Percentiles rank a stretch among this genome's conserved stretches.
These are phyloP conservation scores for Mamestra brassicae DNA, from an alignment of 2,888 invertebrate genomes.

Conservation along the genomic window DNA sequence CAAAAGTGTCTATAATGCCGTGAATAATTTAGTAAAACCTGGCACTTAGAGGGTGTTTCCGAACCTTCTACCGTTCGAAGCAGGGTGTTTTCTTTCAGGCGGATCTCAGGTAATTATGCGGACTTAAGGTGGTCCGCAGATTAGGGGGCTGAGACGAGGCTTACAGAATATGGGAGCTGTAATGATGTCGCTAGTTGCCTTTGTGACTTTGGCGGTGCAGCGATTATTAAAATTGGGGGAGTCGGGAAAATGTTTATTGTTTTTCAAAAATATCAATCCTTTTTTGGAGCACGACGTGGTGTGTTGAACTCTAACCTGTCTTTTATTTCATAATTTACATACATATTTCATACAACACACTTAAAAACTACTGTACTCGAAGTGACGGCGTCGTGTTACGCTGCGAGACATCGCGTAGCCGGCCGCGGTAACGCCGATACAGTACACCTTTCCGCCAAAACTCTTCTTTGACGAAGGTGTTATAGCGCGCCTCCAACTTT, in stretches of 20 bases:
- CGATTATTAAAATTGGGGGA: background rate
- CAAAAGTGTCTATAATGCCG: conserved; percentile 65
- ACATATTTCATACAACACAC: no score
- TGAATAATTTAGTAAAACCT: conserved; percentile 81
- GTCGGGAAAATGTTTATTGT: background rate
- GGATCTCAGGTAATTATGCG: conserved; percentile 82
- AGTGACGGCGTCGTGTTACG: no score
- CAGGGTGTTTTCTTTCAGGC: conserved; percentile 80
- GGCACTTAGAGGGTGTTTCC: conserved; percentile 69
- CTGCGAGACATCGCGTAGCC: no score
- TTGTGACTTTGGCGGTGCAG: background rate
- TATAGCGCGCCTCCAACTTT: no score
- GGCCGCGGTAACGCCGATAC: no score
- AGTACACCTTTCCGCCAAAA: no score
- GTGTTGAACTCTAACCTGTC: no score
- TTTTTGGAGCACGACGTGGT: no score
- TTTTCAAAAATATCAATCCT: no score
- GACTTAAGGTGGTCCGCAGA: conserved; percentile 79
- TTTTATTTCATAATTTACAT: no score
- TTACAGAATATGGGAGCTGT: conserved; percentile 27
- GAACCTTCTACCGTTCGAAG: conserved; percentile 21
- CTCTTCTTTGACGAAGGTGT: no score
- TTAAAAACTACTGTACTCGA: no score
- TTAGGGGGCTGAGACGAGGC: conserved; percentile 66
- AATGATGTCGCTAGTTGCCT: conserved; percentile 23